These are phyloP conservation scores for Neocrepidodera transversa DNA, from an alignment of 2,888 invertebrate species.

Conservation along the genomic window DNA sequence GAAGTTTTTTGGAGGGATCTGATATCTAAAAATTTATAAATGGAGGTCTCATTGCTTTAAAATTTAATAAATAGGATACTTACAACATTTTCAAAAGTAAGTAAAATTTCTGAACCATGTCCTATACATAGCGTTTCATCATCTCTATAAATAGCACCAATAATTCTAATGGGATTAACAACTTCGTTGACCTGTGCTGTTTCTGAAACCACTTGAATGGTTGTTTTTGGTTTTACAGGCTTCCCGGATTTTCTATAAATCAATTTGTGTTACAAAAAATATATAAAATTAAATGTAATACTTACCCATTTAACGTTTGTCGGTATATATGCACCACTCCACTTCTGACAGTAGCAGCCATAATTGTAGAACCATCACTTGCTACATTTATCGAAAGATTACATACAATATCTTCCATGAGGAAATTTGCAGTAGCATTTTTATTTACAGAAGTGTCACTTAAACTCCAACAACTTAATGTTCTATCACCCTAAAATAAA, in stretches of 20 bases:
- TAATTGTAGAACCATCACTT: slow-evolving; percentile 62
- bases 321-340: slow-evolving; percentile 83
- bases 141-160: slow-evolving; percentile 59
- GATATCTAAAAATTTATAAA: slow-evolving; percentile 1
- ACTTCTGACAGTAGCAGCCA: slow-evolving; percentile 71
- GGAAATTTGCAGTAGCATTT: slow-evolving; percentile 65
- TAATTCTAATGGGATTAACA: slow-evolving; percentile 65
- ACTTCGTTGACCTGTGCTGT: slow-evolving; percentile 58
- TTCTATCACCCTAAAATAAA: slow-evolving; percentile 56
- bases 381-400: slow-evolving; percentile 63
- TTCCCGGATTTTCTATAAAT: slow-evolving; percentile 61
- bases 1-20: slow-evolving; percentile 56
- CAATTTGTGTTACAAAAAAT: neutral
- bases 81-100: slow-evolving; percentile 69
- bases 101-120: slow-evolving; percentile 66
- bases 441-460: slow-evolving; percentile 60
- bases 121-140: slow-evolving; percentile 63
- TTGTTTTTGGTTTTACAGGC: slow-evolving; percentile 70
- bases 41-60: no score
- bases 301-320: slow-evolving; percentile 78
- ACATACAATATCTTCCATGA: slow-evolving; percentile 74
- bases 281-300: slow-evolving; percentile 6
- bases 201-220: slow-evolving; percentile 68
- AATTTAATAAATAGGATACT: slow-evolving; percentile 44
- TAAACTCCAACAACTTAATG: slow-evolving; percentile 63